A percentile compares a stretch with the other conserved stretches of the same genome.
Conservation (phyloP, 2,888 invertebrate species). For the Pogonocherus hispidulus region DNA sequence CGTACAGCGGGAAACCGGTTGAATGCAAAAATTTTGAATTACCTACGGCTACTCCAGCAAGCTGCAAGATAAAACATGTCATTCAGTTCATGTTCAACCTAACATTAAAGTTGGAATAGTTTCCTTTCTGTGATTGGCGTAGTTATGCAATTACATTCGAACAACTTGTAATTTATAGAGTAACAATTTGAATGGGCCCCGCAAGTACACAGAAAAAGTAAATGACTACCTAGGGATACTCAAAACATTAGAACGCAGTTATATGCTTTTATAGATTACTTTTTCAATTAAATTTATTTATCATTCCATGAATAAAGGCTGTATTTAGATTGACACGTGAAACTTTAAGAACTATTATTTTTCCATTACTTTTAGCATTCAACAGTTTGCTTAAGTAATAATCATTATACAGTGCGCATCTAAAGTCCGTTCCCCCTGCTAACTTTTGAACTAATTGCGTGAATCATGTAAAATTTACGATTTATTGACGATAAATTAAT, state of each 20-base stretch:
- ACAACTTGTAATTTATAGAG: constrained; percentile 38
- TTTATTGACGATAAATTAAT: too few species aligned
- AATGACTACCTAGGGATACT: background rate
- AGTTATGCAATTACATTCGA: constrained; percentile 42
- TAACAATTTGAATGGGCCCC: constrained; percentile 37
- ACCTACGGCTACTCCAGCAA: constrained; percentile 12
- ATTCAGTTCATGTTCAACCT: constrained; percentile 31
- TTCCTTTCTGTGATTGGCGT: constrained; percentile 39
- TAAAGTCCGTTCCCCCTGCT: too few species aligned
- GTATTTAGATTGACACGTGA: too few species aligned
- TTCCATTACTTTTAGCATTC: too few species aligned
- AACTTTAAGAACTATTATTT: too few species aligned
- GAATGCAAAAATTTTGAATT: constrained; percentile 16
- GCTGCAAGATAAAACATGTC: constrained; percentile 25
- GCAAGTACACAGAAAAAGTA: constrained; percentile 27
- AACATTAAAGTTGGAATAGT: constrained; percentile 37
- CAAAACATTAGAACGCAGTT: background rate
- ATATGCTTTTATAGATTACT: background rate
- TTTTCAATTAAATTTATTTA: too few species aligned
- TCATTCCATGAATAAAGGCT: too few species aligned
- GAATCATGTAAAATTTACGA: too few species aligned
- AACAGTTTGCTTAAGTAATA: too few species aligned
- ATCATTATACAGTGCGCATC: too few species aligned
- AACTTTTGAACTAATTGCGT: too few species aligned
- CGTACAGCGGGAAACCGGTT: constrained; percentile 12